phyloP scores from a whole-genome alignment of 1,140 invertebrate genomes.

The Calycopis cecrops region DNA sequence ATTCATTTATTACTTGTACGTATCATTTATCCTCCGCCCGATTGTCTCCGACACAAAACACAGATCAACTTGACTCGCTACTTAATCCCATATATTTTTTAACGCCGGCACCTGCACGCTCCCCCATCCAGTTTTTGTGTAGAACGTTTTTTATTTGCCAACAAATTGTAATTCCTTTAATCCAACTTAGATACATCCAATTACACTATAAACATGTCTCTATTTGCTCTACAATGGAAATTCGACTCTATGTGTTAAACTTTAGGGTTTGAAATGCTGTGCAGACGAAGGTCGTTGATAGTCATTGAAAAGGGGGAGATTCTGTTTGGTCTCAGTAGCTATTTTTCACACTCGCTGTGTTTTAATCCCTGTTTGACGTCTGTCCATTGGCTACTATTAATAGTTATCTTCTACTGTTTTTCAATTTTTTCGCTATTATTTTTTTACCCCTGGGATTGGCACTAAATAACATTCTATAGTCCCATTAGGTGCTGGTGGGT shows the following conservation, averaged over 20 bases:
- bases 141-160: conserved; percentile 58
- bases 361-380: conserved; percentile 67
- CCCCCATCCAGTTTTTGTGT: conserved; percentile 38
- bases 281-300: neutral
- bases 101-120: conserved; percentile 53
- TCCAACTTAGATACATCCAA: conserved; percentile 69
- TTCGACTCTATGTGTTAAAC: conserved; percentile 15
- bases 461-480: too few species aligned
- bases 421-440: conserved; percentile 35
- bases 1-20: too few species aligned
- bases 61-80: conserved; percentile 28
- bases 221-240: conserved; percentile 17
- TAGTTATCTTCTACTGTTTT: conserved; percentile 40
- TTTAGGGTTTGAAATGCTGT: conserved; percentile 26
- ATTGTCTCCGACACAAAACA: conserved; percentile 25
- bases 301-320: conserved; percentile 42
- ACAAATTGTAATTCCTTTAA: conserved; percentile 71
- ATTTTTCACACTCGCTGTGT: conserved; percentile 63
- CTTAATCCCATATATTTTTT: conserved; percentile 50
- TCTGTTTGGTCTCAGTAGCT: conserved; percentile 48
- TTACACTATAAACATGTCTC: conserved; percentile 56
- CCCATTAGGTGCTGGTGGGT: neutral
- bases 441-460: neutral
- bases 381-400: conserved; percentile 52
- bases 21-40: neutral